Conservation (phyloP, 2,888 invertebrate species). For the Drosophila falleni region DNA sequence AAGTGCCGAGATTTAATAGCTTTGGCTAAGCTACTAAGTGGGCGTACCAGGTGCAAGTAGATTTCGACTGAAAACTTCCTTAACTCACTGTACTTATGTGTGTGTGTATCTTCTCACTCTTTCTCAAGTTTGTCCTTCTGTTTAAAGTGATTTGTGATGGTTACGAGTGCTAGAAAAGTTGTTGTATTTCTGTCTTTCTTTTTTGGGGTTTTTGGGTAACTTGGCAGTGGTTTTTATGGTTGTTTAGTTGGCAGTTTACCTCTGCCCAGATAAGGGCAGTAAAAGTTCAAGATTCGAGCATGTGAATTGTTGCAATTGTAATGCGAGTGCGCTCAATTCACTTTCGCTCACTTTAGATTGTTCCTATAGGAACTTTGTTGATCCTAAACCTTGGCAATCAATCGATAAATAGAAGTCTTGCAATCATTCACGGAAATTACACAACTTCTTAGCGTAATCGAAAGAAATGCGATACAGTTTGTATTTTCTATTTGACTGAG, state of each 20-base stretch:
- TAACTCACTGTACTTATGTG: not conserved
- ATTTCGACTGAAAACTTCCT: conserved; percentile 46
- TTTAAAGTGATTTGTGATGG: conserved; percentile 79
- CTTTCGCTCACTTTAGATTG: conserved; percentile 13
- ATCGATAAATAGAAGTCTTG: conserved; percentile 33
- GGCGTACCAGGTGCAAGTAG: conserved; percentile 54
- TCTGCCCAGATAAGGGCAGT: conserved; percentile 51
- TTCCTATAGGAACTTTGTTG: conserved; percentile 2
- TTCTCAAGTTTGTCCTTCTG: conserved; percentile 68
- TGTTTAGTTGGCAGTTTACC: conserved; percentile 72
- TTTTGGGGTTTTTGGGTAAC: conserved; percentile 30
- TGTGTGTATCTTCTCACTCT: conserved; percentile 15
- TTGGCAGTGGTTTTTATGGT: conserved; percentile 75
- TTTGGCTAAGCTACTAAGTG: conserved; percentile 71
- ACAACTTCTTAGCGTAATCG: conserved; percentile 25
- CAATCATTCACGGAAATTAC: conserved; percentile 27
- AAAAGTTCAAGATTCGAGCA: conserved; percentile 58
- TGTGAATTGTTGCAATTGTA: conserved; percentile 65
- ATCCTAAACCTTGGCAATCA: conserved; percentile 11
- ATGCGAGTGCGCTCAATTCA: conserved; percentile 33
- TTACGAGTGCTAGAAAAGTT: conserved; percentile 71
- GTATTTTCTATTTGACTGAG: not conserved
- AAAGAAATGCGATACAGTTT: conserved; percentile 3
- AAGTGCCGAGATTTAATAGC: conserved; percentile 80
- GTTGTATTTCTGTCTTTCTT: conserved; percentile 32